Evolutionary conservation across 2,888 invertebrate genomes (phyloP).

Genomic region (Caenorhabditis panamensis): DNA sequence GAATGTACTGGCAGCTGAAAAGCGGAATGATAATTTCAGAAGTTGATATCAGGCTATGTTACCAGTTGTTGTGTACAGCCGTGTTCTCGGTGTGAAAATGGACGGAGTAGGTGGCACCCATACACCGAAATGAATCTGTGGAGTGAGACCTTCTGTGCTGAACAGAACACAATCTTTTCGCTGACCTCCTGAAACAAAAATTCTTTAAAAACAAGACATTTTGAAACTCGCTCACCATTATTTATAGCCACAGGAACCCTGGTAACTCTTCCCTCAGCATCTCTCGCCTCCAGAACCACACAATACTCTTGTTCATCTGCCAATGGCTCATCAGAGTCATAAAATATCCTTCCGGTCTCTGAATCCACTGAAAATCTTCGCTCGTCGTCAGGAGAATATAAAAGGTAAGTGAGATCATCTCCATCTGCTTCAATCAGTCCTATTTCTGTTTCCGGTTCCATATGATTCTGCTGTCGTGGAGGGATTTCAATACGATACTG

Average conservation of each 20-base stretch:
- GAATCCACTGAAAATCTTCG: conserved; percentile 56
- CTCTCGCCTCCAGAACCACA: conserved; percentile 60
- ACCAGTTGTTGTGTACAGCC: conserved; percentile 9
- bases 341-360: conserved; percentile 50
- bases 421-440: conserved; percentile 58
- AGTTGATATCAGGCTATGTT: neutral
- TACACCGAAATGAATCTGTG: conserved; percentile 42
- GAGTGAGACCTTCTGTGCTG: conserved; percentile 41
- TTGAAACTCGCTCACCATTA: conserved; percentile 42
- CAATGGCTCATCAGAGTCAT: conserved; percentile 39
- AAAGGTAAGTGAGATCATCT: conserved; percentile 54
- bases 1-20: neutral
- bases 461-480: neutral
- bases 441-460: conserved; percentile 41
- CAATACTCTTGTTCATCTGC: conserved; percentile 56
- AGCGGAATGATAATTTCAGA: neutral
- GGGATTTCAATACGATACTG: conserved; percentile 62
- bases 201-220: neutral
- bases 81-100: conserved; percentile 3
- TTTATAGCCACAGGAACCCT: conserved; percentile 66
- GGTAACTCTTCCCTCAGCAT: conserved; percentile 54
- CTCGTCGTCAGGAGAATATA: conserved; percentile 63
- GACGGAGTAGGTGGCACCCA: conserved; percentile 28
- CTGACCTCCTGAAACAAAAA: conserved; percentile 28
- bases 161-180: conserved; percentile 48